Conservation (phyloP, 2,113 vertebrate genomes). For the Dolichotis patagonum region DNA sequence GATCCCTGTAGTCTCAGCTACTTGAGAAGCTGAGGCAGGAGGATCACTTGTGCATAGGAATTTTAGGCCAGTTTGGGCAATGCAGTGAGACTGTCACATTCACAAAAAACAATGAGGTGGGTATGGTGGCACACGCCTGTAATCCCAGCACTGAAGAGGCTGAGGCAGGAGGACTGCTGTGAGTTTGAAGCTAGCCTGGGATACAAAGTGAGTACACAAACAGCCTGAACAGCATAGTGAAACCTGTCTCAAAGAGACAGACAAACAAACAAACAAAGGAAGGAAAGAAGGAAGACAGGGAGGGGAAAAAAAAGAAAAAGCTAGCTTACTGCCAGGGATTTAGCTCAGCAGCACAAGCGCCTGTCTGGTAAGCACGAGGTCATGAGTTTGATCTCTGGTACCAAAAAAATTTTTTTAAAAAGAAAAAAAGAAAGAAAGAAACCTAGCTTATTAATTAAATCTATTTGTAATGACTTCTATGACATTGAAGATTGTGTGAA, state of each 20-base stretch:
- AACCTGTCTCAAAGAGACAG: background rate
- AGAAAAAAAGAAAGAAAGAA: background rate
- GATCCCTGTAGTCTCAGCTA: background rate
- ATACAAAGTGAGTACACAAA: background rate
- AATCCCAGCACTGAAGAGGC: background rate
- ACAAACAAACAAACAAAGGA: background rate
- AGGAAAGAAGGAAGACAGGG: too few species aligned
- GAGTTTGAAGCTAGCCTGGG: background rate
- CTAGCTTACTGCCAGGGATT: too few species aligned
- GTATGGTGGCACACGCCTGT: too few species aligned
- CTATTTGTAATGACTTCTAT: slow-evolving; percentile 42
- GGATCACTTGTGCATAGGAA: background rate
- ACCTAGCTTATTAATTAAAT: slow-evolving; percentile 28
- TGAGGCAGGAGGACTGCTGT: background rate
- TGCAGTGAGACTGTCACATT: background rate
- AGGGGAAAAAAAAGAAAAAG: too few species aligned
- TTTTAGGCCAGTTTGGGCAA: background rate
- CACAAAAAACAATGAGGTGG: background rate
- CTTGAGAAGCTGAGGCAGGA: background rate
- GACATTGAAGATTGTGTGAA: background rate
- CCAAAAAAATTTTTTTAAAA: background rate
- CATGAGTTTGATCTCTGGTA: too few species aligned
- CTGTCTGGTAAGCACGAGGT: too few species aligned
- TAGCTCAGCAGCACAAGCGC: too few species aligned
- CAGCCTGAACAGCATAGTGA: background rate